These are phyloP conservation scores for Pelusios castaneus DNA, from an alignment of 2,113 vertebrate genomes.

Conservation along the genomic window DNA sequence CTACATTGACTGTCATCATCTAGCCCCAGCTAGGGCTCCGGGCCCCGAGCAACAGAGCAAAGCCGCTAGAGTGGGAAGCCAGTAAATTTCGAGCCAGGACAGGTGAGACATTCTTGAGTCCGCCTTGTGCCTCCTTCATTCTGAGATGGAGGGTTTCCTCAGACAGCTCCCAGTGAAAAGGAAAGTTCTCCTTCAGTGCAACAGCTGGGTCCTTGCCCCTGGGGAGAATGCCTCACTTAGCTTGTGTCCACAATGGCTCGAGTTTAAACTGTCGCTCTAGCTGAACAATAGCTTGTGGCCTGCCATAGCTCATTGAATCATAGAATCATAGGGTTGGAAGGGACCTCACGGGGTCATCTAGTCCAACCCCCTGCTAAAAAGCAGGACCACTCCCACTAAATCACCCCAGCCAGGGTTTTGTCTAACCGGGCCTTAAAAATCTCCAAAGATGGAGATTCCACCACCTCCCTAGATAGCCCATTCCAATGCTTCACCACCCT, in stretches of 20 bases:
- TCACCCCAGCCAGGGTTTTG: too few relatives aligned
- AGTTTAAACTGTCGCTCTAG: background rate
- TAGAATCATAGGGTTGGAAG: too few relatives aligned
- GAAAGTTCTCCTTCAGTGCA: background rate
- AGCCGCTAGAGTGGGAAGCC: background rate
- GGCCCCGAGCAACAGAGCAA: background rate
- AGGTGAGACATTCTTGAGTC: background rate
- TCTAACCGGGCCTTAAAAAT: too few relatives aligned
- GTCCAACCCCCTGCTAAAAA: too few relatives aligned
- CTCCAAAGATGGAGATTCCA: too few relatives aligned
- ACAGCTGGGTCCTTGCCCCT: background rate
- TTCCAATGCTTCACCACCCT: too few relatives aligned
- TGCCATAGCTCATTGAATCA: too few relatives aligned
- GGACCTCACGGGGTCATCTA: too few relatives aligned
- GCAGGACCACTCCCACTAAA: too few relatives aligned
- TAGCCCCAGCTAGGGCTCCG: background rate
- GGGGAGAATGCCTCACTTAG: background rate
- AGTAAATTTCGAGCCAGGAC: background rate
- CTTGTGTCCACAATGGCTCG: background rate
- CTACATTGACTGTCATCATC: background rate
- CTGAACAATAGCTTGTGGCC: background rate
- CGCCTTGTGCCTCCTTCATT: background rate
- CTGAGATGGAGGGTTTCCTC: background rate
- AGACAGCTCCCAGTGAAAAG: background rate
- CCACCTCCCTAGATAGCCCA: too few relatives aligned